Base-by-base conservation (phyloP, 2,797 vertebrate genomes). In the Neoniphon sammara region DNA sequence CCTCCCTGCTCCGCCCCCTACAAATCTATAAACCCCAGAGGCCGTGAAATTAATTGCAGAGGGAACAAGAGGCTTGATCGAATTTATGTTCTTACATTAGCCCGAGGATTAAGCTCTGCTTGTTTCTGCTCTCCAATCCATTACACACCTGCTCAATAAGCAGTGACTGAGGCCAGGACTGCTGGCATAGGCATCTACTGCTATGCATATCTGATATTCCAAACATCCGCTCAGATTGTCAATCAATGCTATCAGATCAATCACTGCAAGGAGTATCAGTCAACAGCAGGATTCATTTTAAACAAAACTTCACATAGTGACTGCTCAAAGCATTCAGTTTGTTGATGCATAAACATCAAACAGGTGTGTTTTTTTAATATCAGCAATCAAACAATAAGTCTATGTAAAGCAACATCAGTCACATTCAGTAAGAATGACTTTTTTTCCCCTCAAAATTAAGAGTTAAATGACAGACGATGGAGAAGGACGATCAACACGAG, bases 21-120 rank as follows among this genome's bases (percentile, higher is more conserved):
- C 80, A 75, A 81, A 86, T 84, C 79, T 77, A 86, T 82, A 85
- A 81, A 85, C 85, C 86, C 80, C 30, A 34, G 80, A 88, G 82
- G 82, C 70, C 67, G 30, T 67, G 70, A 77, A 91, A 90, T 87
- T 88, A 90, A 91, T 91, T 92, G 90, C 79, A 79, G 49, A 56
- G 87, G 88, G 85, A 93, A 78, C 85, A 73, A 84, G 87, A 87
- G 89, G 87, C 81, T 77, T 1, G 55, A 89, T 90, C 56, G 54
- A 89, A 89, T 90, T 83, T 73, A 88, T 85, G 83, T 80, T 87
- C 76, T 77, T 81, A 89, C 87, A 91, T 91, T 84, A 90, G 90
- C 74, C 36, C 20, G 46, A 83, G 75, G 77, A 81, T 81, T 77
- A 85, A 69, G 78, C 59, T 6, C 64, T 75, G 77, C 85, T 86